Base-by-base conservation (phyloP, 1,140 invertebrate genomes). In the Zaprionus camerounensis region DNA sequence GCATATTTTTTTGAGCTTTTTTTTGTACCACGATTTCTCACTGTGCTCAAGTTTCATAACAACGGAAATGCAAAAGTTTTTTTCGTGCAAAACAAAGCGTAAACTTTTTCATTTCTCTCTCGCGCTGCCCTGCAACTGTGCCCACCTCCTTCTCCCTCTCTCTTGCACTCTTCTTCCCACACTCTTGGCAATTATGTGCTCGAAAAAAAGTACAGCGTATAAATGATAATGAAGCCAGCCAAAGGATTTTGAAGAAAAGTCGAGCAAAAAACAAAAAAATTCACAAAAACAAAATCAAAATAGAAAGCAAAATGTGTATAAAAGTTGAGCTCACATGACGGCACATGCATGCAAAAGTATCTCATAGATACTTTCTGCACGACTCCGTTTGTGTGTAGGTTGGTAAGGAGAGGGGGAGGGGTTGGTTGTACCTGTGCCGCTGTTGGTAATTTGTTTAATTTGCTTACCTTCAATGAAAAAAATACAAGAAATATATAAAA, bases 31-130 rank as follows among this genome's bases (percentile, higher is more conserved):
- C 20, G 46, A 51, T 51, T 51, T 51, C 46, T 51, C 46, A 70
- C 65, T 76, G 53, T 49, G 70, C 80, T 90, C 82, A 91, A 91
- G 81, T 88, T 88, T 91, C 85, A 90, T 85, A 88, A 88, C 84
- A 88, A 84, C 84, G 84, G 84, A 88, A 88, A 88, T 88, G 85
- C 84, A 84, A 88, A 88, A 84, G 84, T 77, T 76, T 71, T 86
- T 83, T 87, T 69, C 69, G 82, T 55, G 67, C 75, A 87, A 86
- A 87, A 87, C 82, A 87, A 87, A 87, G 77, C 73, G 38, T 57
- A 78, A 87, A 87, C 77, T 88, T 88, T 90, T 64, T 22, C 41
- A 53, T 7, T 38, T 55, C 5, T 57, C 24, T 66, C 53, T 56
- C n/a, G 15, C 41, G 5, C 41, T 44, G 41, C 15, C 12, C 13